phyloP scores from a whole-genome alignment of 2,113 vertebrate genomes.

The Amia ocellicauda region DNA sequence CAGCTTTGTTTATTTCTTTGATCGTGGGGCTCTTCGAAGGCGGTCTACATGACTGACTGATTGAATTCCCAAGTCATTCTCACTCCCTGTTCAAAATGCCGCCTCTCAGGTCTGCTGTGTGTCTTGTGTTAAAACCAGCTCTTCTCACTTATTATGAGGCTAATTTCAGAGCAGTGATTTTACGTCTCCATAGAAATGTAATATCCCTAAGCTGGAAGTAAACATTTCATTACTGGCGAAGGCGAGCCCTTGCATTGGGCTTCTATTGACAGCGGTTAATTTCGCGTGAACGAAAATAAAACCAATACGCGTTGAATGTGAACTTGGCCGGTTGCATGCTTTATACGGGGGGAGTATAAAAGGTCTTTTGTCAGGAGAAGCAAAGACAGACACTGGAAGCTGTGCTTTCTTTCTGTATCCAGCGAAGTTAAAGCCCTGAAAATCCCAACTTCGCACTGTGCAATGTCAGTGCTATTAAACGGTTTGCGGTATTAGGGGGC shows the following conservation, averaged over 20 bases:
- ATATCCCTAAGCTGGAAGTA: conserved; percentile 50
- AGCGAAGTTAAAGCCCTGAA: neutral
- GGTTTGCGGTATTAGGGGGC: neutral
- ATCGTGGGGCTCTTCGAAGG: conserved; percentile 19
- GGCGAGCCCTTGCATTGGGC: conserved; percentile 18
- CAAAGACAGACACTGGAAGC: neutral
- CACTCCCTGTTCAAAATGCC: conserved; percentile 45
- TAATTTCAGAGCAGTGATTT: conserved; percentile 56
- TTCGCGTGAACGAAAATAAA: conserved; percentile 51
- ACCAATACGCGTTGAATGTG: conserved; percentile 27
- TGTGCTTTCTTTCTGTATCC: neutral
- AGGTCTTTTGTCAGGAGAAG: conserved; percentile 5
- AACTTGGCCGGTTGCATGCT: conserved; percentile 38
- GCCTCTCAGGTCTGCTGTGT: conserved; percentile 48
- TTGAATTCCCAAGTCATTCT: conserved; percentile 39
- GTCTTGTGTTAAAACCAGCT: conserved; percentile 47
- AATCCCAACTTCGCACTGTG: neutral
- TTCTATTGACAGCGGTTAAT: conserved; percentile 39
- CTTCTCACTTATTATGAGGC: conserved; percentile 52
- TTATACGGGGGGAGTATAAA: neutral
- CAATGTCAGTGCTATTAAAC: neutral
- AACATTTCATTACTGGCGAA: conserved; percentile 45
- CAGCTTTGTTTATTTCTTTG: conserved; percentile 21
- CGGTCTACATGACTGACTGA: conserved; percentile 38
- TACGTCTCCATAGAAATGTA: conserved; percentile 57